Conservation (phyloP, 2,113 vertebrate genomes). For the Labeo rohita region DNA sequence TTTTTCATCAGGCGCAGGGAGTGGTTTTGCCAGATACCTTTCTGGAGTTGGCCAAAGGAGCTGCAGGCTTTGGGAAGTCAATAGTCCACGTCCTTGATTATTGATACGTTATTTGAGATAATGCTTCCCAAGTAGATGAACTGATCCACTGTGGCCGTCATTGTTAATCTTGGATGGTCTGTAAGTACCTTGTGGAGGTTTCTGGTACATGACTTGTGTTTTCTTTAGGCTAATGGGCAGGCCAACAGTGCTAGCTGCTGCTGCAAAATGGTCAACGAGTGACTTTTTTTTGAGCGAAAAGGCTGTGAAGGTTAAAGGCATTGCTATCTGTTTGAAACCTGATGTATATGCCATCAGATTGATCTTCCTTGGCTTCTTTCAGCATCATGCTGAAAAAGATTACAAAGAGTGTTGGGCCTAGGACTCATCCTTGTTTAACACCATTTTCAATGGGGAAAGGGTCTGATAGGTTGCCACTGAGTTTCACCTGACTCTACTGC, state of each 20-base stretch:
- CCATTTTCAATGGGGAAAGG: not conserved
- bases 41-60: not conserved
- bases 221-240: not conserved
- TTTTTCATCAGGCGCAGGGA: not conserved
- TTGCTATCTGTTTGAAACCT: not conserved
- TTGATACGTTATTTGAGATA: not conserved
- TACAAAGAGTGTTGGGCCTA: no score
- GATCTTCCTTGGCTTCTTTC: not conserved
- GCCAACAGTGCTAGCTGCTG: not conserved
- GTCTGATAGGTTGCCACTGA: not conserved
- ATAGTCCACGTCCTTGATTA: not conserved
- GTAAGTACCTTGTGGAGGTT: not conserved
- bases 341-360: not conserved
- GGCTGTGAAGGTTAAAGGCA: not conserved
- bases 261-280: not conserved
- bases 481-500: not conserved
- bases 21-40: not conserved
- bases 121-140: not conserved
- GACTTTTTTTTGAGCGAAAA: not conserved
- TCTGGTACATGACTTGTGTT: not conserved
- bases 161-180: not conserved
- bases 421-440: not conserved
- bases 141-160: not conserved
- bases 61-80: not conserved
- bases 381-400: no score